phyloP scores from a whole-genome alignment of 2,113 vertebrate species.

The Ivindomyrus marchei region DNA sequence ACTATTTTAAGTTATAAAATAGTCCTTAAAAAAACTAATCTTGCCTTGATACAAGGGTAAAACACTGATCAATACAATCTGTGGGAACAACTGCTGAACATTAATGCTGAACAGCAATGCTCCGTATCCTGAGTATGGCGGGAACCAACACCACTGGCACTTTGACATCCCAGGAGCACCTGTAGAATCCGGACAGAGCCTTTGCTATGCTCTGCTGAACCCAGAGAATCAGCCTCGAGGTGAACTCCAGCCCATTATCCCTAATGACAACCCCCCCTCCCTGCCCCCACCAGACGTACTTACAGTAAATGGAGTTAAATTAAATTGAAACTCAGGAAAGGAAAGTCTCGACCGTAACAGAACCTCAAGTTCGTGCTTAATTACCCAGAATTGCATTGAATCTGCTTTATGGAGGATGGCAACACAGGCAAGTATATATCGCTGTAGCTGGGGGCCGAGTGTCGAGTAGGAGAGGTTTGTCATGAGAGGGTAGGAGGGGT shows the following conservation, averaged over 20 bases:
- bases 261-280: neutral
- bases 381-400: neutral
- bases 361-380: neutral
- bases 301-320: conserved; percentile 7
- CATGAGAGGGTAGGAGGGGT: too few species aligned
- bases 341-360: neutral
- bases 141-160: neutral
- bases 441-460: too few species aligned
- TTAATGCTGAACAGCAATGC: neutral
- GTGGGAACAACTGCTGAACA: neutral
- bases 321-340: conserved; percentile 2
- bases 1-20: neutral
- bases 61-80: neutral
- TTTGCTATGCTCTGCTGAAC: neutral
- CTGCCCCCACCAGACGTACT: neutral
- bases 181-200: neutral
- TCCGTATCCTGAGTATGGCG: neutral
- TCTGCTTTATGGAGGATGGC: neutral
- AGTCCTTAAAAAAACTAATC: too few species aligned
- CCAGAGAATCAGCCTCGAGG: neutral
- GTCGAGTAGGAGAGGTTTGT: too few species aligned
- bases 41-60: neutral
- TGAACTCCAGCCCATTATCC: neutral
- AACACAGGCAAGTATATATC: neutral
- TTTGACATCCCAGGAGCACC: neutral